Base-by-base conservation (phyloP, 2,888 invertebrate genomes). In the Sipunculus nudus region DNA sequence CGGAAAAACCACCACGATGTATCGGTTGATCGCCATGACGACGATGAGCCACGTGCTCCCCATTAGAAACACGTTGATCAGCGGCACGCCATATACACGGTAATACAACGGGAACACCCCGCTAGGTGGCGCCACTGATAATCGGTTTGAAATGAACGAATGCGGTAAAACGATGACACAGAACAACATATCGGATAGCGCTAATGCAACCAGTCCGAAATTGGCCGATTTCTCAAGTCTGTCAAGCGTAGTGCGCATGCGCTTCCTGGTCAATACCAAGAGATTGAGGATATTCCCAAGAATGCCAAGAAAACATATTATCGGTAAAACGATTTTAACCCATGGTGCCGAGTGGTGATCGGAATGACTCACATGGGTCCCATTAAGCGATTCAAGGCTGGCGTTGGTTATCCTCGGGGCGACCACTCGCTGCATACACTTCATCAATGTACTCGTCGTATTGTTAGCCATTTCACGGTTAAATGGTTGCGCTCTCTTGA, bases 171-270 rank as follows among this genome's bases (percentile, higher is more conserved):
- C 79, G 59, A 75, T 72, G 19, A 76, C 50, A 63, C 78, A 78
- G 58, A 76, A 78, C 76, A 91, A 84, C 53, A 92, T 86, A 39
- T 92, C 91, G 16, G 91, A 91, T 2, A 89, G 88, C 19, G 92
- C 91, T 78, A 92, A 89, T 56, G 90, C 90, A 88, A 86, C 77
- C 32, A 85, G 72, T 90, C 83, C 92, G 80, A 91, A 89, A 81
- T 92, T 92, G 40, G 92, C 92, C 0, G 90, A 89, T 38, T 91
- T 91, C 71, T 90, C 88, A 88, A 92, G 89, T 72, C 91, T 90
- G 64, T 89, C 88, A 68, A 79, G 73, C 6, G 78, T 75, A 52
- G 72, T 74, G 39, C 73, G 72, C 21, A 80, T 63, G 60, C 78
- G 75, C n/a, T 77, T 57, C 63, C 91, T 87, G 43, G 91, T 91